These are phyloP conservation scores for Apamea anceps DNA, from an alignment of 2,888 invertebrate species.

Conservation along the genomic window DNA sequence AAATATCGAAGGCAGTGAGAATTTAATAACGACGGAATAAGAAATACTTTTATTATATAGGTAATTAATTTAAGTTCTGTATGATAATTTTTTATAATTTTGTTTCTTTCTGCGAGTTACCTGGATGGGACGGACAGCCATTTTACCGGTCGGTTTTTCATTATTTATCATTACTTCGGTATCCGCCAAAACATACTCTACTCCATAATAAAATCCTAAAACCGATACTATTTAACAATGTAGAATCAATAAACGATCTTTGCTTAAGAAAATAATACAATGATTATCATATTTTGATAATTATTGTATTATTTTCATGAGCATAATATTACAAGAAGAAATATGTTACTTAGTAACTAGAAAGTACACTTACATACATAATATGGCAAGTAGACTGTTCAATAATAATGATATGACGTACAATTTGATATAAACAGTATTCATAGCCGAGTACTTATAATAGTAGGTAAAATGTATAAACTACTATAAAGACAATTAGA, in stretches of 20 bases:
- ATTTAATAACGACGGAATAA: background rate
- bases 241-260: slow-evolving; percentile 24
- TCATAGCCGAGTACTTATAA: slow-evolving; percentile 69
- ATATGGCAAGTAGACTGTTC: slow-evolving; percentile 68
- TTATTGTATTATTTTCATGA: too few relatives aligned
- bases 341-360: slow-evolving; percentile 66
- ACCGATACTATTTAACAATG: slow-evolving; percentile 24
- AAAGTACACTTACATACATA: slow-evolving; percentile 58
- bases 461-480: slow-evolving; percentile 53
- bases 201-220: slow-evolving; percentile 10
- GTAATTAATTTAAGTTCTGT: background rate
- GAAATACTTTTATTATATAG: background rate
- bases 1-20: background rate
- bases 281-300: slow-evolving; percentile 39
- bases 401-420: slow-evolving; percentile 68
- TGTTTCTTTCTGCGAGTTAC: slow-evolving; percentile 38
- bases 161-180: slow-evolving; percentile 16
- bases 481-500: slow-evolving; percentile 60
- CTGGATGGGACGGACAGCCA: slow-evolving; percentile 45
- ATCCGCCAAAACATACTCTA: slow-evolving; percentile 30
- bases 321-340: slow-evolving; percentile 45
- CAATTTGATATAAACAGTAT: slow-evolving; percentile 59
- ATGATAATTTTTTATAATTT: background rate
- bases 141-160: slow-evolving; percentile 36
- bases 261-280: slow-evolving; percentile 31